A percentile compares a stretch with the other conserved stretches of the same genome.
Evolutionary conservation across 2,113 vertebrate genomes (phyloP).

Genomic region (Meles meles): DNA sequence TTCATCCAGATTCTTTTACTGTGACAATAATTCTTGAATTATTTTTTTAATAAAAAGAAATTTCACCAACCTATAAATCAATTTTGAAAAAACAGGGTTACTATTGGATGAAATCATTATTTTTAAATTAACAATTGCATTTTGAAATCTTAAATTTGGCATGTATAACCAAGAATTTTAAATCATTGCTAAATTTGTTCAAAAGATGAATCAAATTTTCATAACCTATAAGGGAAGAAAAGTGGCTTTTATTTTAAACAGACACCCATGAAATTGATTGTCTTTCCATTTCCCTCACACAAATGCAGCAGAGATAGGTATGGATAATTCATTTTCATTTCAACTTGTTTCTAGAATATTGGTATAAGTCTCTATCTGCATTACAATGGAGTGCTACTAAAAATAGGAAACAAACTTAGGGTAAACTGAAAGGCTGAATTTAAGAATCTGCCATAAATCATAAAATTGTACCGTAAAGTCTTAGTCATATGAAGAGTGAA

Average conservation of each 20-base stretch:
- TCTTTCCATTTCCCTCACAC: conserved; percentile 17
- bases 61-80: conserved; percentile 15
- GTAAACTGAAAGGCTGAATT: conserved; percentile 34
- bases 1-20: neutral
- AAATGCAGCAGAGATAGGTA: conserved; percentile 16
- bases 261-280: conserved; percentile 5
- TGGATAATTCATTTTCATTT: conserved; percentile 51
- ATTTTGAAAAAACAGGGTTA: neutral
- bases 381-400: conserved; percentile 24
- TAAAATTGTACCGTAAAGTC: conserved; percentile 10
- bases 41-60: conserved; percentile 28
- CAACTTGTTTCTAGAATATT: conserved; percentile 25
- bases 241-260: conserved; percentile 34
- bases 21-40: conserved; percentile 10
- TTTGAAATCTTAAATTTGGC: conserved; percentile 27
- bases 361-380: neutral
- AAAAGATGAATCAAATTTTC: conserved; percentile 30
- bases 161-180: conserved; percentile 27
- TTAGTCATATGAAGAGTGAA: neutral
- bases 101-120: neutral
- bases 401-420: conserved; percentile 30
- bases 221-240: neutral
- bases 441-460: neutral
- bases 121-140: conserved; percentile 26
- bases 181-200: conserved; percentile 29